Evolutionary conservation across 37 sponge, comb jelly and placozoan genomes (phyloP).

Genomic region (Ianthella basta): DNA sequence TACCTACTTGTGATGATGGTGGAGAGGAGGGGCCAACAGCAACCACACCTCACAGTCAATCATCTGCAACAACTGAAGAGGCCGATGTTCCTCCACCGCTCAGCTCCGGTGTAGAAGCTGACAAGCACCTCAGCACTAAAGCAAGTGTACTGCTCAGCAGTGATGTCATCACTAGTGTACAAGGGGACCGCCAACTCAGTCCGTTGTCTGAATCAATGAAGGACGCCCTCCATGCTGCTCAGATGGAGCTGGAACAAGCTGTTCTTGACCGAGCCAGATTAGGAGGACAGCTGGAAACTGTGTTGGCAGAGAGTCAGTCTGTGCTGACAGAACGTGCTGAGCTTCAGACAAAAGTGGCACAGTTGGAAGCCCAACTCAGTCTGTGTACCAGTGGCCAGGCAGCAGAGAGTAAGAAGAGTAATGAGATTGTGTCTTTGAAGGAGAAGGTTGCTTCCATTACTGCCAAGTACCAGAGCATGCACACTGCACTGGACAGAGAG

Average conservation of each 20-base stretch:
- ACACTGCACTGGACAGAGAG: constrained; percentile 38
- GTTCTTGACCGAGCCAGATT: constrained; percentile 43
- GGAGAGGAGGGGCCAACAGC: neutral
- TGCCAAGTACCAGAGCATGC: constrained; percentile 24
- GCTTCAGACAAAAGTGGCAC: constrained; percentile 52
- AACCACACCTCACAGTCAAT: neutral
- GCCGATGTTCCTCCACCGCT: neutral
- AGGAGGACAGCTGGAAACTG: constrained; percentile 69
- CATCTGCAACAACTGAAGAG: neutral
- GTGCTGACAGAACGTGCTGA: constrained; percentile 56
- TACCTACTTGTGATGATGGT: no score
- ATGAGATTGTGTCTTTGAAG: constrained; percentile 27
- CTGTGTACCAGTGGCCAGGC: no score
- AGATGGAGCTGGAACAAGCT: constrained; percentile 7
- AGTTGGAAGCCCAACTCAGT: constrained; percentile 47
- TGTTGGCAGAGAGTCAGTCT: constrained; percentile 59
- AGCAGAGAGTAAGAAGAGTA: neutral
- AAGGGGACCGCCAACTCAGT: neutral
- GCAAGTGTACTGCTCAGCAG: neutral
- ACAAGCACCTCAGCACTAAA: neutral
- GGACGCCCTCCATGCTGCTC: neutral
- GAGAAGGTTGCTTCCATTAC: constrained; percentile 26
- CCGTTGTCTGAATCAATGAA: neutral
- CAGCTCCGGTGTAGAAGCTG: neutral
- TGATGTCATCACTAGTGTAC: neutral